Base-by-base conservation (phyloP, 1,140 invertebrate genomes). In the Aporrectodea caliginosa region DNA sequence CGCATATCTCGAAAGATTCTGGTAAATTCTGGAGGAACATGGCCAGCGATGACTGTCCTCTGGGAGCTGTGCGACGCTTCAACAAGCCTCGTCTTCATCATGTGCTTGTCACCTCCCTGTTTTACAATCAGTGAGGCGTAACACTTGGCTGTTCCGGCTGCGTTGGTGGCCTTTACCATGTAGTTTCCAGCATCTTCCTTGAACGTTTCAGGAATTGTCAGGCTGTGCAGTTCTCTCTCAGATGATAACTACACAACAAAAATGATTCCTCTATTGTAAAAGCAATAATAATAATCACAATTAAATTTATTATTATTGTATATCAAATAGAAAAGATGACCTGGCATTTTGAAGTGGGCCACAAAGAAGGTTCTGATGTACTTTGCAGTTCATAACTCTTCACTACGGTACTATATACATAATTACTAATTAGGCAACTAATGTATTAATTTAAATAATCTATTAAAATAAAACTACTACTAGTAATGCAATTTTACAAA, bases 161-260 rank as follows among this genome's bases (percentile, higher is more conserved):
- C 83, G 77, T 88, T 89, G 32, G 84, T 82, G 58, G 87, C 88
- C 33, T 83, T 82, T 2, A 86, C 86, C 35, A 92, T 91, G 78
- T 93, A 90, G 78, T 91, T 91, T 69, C 94, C 94, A 35, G 89
- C 88, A 83, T 91, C 90, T 83, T 90, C 89, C 70, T 82, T 85
- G 84, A 87, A 88, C 33, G 86, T 87, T 80, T 87, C 87, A 32
- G 87, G 87, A 71, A 88, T 88, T 81, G 86, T 85, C 35, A 90
- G 84, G 16, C 84, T 84, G 82, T 88, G 87, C 29, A 86, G 77
- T 74, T 87, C 85, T 69, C 86, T 85, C 77, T 86, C 85, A 77
- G 85, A 84, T 30, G 87, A 85, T 78, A 85, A 86, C 83, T 87
- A 87, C 86, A 86, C 89, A 84, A 71, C 22, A 73, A 31, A 80